These are phyloP conservation scores for Tiphia femorata DNA, from an alignment of 2,888 invertebrate species.

Conservation along the genomic window DNA sequence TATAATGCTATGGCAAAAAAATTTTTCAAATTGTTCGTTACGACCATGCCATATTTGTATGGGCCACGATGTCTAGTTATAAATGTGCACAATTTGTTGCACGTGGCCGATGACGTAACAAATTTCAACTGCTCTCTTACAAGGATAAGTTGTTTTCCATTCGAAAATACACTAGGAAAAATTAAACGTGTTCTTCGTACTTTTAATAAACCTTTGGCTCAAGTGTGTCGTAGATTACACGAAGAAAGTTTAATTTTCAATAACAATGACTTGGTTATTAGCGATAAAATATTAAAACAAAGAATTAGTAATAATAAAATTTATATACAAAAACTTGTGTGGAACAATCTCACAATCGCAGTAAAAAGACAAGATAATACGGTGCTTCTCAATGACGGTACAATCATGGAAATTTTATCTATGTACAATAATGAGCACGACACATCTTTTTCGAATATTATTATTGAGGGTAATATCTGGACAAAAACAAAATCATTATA, in stretches of 20 bases:
- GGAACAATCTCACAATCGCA: no score
- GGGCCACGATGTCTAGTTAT: not conserved
- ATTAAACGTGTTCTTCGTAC: not conserved
- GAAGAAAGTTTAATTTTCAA: not conserved
- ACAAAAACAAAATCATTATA: not conserved
- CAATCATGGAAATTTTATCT: slow-evolving; percentile 1
- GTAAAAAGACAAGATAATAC: slow-evolving; percentile 6
- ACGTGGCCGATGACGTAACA: slow-evolving; percentile 13
- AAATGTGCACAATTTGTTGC: slow-evolving; percentile 13
- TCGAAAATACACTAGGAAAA: slow-evolving; percentile 2
- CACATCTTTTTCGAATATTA: no score
- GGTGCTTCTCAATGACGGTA: slow-evolving; percentile 6
- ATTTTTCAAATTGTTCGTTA: not conserved
- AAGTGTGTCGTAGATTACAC: not conserved
- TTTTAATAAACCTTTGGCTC: not conserved
- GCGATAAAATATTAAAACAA: not conserved
- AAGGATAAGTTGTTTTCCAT: not conserved
- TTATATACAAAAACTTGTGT: no score
- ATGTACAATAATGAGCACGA: no score
- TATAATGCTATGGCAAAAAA: no score
- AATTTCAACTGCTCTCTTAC: not conserved
- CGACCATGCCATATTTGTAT: slow-evolving; percentile 1
- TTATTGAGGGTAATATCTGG: not conserved
- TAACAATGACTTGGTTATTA: not conserved
- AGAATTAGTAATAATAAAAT: not conserved